Base-by-base conservation (phyloP, 2,888 invertebrate genomes). In the Conops quadrifasciatus region DNA sequence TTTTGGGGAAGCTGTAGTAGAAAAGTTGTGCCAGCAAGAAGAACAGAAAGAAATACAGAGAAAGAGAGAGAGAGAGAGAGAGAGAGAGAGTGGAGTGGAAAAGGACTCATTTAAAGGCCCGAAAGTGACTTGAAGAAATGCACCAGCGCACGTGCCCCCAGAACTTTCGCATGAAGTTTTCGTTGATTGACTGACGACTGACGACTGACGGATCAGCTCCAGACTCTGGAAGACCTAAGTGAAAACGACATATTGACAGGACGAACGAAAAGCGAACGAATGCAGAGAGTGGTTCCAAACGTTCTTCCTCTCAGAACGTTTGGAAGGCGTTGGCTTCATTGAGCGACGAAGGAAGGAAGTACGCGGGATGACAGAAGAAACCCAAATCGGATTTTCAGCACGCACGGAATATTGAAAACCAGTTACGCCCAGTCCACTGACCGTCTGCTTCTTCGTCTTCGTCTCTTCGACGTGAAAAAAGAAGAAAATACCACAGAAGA, bases 351-450 rank as follows among this genome's bases (percentile, higher is more conserved):
- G 5, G 36, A 36, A 4, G 9, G 36, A 36, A 36, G 36, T 9
- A 9, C 36, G 4, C 4, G 36, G 9, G 9, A 36, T 36, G 36
- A 36, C 36, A 36, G 36, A 36, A 36, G 9, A 80, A 78, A 77
- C 79, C 80, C 80, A 80, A 81, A 79, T 78, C 75, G 79, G 78
- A 77, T 76, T 77, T 76, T 69, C 70, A 71, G 66, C 71, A 70
- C 65, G 68, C 70, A 70, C 73, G 45, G 43, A 36, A 67, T 30
- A 49, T 24, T 30, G 70, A 36, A 60, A 45, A 47, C 47, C 58
- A 36, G 67, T 58, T 67, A 30, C 67, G 58, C 43, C 51, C 28
- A 65, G 71, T 60, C 60, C 26, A 51, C 43, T 65, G 66, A 26
- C 65, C 64, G 47, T 67, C 28, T 28, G 58, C 30, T 24, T 24